Evolutionary conservation across 2,888 invertebrate species (phyloP), one percentile per base, ranked within the genome.

Genomic region (Lasioglossum vierecki): DNA sequence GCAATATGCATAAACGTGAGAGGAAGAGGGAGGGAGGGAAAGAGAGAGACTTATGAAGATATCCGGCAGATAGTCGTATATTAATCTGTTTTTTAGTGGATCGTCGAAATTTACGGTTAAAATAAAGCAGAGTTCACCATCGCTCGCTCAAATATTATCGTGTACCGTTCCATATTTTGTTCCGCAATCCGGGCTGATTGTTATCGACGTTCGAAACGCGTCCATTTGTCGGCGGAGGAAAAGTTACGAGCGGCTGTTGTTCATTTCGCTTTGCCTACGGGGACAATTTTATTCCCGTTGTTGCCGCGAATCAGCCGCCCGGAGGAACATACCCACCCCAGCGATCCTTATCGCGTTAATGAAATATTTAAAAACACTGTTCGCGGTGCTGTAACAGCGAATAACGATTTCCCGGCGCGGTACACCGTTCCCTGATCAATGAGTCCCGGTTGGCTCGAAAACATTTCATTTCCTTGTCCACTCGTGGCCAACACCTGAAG

Each of bases 71-170:
- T 49, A 30, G 39, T 22, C 13, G 82, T 63, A 44, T 82, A 53
- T 81, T 66, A 82, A 72, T 82, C 63, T 71, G 75, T 72, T 83
- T 66, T 53, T 72, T 30, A 76, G 71, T 76, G 63, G 71, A 66
- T 76, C 82, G 63, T 81, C 72, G 66, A 81, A 53, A 83, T 83
- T 81, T 76, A 81, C 83, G 83, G 60, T 76, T 83, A 81, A 83
- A 81, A 76, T 76, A 75, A 76, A 72, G 41, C 63, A 35, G 35
- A 11, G 3, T 39, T 26, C 57, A 4, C 44, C 13, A 13, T 13
- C 60, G 60, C 26, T 13, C 22, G 18, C 13, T 35, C 22, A n/a
- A 26, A 26, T 18, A 15, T 39, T 26, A 39, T 46, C 82, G 57
- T 5, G 26, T n/a, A n/a, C 22, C 9, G 60, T 72, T 41, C 71